These are phyloP conservation scores for Melanotaenia pygmaea DNA, from an alignment of 2,797 vertebrate species.

Conservation along the genomic window DNA sequence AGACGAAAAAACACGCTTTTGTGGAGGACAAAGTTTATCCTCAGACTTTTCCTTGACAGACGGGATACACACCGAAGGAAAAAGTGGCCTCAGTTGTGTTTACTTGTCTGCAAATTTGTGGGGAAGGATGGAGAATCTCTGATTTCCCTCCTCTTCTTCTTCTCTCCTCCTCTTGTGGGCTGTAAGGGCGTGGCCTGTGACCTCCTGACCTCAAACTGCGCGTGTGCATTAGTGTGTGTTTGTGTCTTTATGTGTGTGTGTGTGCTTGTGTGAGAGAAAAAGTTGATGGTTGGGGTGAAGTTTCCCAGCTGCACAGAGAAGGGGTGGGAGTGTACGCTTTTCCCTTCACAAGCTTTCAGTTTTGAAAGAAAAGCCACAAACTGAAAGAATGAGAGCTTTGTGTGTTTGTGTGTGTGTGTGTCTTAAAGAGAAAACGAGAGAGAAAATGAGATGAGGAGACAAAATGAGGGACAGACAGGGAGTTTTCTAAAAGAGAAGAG, in stretches of 20 bases:
- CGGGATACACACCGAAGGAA: constrained; percentile 30
- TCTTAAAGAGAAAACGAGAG: not conserved
- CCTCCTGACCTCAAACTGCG: constrained; percentile 72
- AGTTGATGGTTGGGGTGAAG: constrained; percentile 68
- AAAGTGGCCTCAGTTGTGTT: constrained; percentile 71
- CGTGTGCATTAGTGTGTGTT: constrained; percentile 39
- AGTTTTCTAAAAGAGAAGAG: constrained; percentile 32
- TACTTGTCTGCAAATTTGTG: constrained; percentile 72
- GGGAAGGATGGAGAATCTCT: constrained; percentile 69
- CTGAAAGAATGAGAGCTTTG: constrained; percentile 83
- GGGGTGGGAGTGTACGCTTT: constrained; percentile 67
- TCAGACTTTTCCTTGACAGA: constrained; percentile 34
- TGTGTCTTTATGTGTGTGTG: constrained; percentile 4
- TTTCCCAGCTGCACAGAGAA: constrained; percentile 78
- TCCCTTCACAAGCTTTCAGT: constrained; percentile 69
- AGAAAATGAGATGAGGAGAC: constrained; percentile 34
- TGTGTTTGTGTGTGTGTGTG: constrained; percentile 67
- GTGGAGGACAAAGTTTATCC: constrained; percentile 11
- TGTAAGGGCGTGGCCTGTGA: constrained; percentile 75
- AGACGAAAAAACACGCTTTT: constrained; percentile 11
- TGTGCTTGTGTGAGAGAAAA: constrained; percentile 32
- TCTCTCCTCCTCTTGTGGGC: constrained; percentile 65
- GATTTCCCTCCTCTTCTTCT: constrained; percentile 66
- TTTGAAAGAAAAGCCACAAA: constrained; percentile 80
- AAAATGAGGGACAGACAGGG: constrained; percentile 30